Conservation (phyloP, 2,888 invertebrate genomes). For the Stratiomys singularior region DNA sequence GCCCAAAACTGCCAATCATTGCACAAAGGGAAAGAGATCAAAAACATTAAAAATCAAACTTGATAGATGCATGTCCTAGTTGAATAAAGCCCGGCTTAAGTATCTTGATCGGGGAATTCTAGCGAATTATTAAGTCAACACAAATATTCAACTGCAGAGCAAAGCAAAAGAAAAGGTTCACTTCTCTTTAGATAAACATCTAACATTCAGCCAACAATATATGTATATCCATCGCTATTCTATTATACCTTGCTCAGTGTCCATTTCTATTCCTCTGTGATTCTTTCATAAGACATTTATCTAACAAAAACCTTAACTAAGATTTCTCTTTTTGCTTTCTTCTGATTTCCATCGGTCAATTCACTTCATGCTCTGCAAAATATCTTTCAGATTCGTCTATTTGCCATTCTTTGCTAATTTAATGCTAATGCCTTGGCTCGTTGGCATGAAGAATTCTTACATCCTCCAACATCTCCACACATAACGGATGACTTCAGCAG, state of each 20-base stretch:
- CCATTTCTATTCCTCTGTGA: not conserved
- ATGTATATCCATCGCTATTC: not conserved
- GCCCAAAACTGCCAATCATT: too few species aligned
- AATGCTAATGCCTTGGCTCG: constrained; percentile 33
- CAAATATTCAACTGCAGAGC: too few species aligned
- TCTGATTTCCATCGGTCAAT: not conserved
- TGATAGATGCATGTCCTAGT: too few species aligned
- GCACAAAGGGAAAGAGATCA: too few species aligned
- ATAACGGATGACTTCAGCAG: not conserved
- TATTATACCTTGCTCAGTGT: not conserved
- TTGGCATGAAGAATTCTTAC: constrained; percentile 19
- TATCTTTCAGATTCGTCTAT: constrained; percentile 1
- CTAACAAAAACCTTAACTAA: not conserved
- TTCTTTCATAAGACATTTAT: not conserved
- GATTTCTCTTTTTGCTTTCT: constrained; percentile 8
- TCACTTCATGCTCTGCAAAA: constrained; percentile 2
- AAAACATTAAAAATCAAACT: too few species aligned
- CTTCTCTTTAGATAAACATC: too few species aligned
- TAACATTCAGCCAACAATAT: not conserved
- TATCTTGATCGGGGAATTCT: too few species aligned
- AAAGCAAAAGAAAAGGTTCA: too few species aligned
- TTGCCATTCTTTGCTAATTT: constrained; percentile 40
- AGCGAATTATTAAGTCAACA: too few species aligned
- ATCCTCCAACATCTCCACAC: not conserved
- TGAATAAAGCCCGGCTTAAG: too few species aligned